These are phyloP conservation scores for Varanus salvator DNA, from an alignment of 2,113 vertebrate genomes.

Conservation along the genomic window DNA sequence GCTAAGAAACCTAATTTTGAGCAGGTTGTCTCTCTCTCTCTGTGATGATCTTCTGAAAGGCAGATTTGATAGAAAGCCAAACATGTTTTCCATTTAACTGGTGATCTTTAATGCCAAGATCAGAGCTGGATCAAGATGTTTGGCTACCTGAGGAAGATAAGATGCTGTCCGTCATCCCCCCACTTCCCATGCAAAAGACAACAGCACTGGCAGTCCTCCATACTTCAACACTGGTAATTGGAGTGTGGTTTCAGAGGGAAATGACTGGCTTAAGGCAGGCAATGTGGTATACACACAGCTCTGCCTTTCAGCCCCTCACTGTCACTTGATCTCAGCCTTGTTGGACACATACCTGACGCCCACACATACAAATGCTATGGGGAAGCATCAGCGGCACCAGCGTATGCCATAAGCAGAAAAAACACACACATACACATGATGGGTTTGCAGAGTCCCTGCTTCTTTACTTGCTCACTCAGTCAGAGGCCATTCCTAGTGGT, in stretches of 20 bases:
- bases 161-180: background rate
- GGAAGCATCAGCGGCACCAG: background rate
- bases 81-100: constrained; percentile 38
- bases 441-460: background rate
- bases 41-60: background rate
- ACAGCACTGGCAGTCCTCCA: background rate
- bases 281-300: background rate
- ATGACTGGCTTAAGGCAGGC: background rate
- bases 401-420: background rate
- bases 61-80: constrained; percentile 35
- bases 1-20: constrained; percentile 16
- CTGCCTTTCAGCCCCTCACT: background rate
- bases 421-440: background rate
- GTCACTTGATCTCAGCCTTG: background rate
- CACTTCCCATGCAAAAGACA: background rate
- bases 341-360: background rate
- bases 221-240: background rate
- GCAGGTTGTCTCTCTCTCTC: constrained; percentile 30
- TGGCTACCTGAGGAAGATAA: background rate
- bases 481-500: background rate
- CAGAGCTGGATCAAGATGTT: background rate
- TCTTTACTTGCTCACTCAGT: background rate
- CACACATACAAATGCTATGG: background rate
- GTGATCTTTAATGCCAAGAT: constrained; percentile 51
- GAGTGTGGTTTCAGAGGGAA: background rate